Evolutionary conservation across 2,888 invertebrate species (phyloP).

Genomic region (Neelides folsomi): DNA sequence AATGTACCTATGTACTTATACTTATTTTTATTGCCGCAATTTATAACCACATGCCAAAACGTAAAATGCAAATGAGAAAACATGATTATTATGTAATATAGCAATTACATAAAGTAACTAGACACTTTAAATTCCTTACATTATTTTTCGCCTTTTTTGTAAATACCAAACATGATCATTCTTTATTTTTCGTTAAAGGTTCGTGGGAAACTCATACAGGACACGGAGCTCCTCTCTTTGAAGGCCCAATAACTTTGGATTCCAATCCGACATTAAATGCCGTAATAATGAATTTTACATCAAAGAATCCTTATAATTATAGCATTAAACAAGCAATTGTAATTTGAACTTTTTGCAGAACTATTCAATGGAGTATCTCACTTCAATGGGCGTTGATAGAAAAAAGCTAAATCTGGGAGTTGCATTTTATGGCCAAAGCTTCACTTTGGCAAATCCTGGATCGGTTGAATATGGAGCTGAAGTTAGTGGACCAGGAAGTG

Average conservation of each 20-base stretch:
- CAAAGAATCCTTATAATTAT: neutral
- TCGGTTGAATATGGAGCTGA: slow-evolving; percentile 50
- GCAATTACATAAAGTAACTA: too few relatives aligned
- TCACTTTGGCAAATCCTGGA: slow-evolving; percentile 46
- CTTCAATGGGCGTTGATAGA: slow-evolving; percentile 46
- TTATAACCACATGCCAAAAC: too few relatives aligned
- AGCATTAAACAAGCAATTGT: neutral
- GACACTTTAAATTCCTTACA: too few relatives aligned
- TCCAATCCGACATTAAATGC: slow-evolving; percentile 26
- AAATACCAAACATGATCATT: neutral
- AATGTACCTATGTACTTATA: too few relatives aligned
- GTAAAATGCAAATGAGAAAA: too few relatives aligned
- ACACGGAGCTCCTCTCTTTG: slow-evolving; percentile 62
- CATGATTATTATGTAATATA: too few relatives aligned
- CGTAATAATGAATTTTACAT: slow-evolving; percentile 10
- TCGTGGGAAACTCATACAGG: slow-evolving; percentile 80
- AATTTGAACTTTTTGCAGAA: slow-evolving; percentile 32
- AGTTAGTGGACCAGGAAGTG: slow-evolving; percentile 63
- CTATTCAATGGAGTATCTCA: slow-evolving; percentile 38
- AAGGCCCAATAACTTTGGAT: slow-evolving; percentile 23
- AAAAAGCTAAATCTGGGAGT: slow-evolving; percentile 66
- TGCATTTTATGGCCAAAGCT: slow-evolving; percentile 80
- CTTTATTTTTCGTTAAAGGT: slow-evolving; percentile 7
- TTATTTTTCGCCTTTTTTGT: neutral
- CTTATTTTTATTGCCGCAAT: too few relatives aligned